Conservation (phyloP, 2,888 invertebrate genomes). For the Epinotia ramella region DNA sequence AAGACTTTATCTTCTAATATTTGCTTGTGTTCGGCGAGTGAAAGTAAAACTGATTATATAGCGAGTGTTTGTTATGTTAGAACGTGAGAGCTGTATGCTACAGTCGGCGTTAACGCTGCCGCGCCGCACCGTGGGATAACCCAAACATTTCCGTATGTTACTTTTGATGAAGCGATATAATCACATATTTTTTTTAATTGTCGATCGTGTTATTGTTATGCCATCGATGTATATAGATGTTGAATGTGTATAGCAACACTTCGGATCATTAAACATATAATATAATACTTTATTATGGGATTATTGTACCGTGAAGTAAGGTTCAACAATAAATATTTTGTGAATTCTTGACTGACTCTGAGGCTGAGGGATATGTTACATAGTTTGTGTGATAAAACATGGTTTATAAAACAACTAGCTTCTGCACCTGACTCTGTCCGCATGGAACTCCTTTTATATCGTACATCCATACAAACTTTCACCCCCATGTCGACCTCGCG, state of each 20-base stretch:
- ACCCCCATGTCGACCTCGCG: no score
- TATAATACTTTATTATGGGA: conserved; percentile 9
- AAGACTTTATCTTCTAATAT: no score
- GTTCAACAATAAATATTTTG: conserved; percentile 7
- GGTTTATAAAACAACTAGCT: no score
- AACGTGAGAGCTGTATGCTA: background rate
- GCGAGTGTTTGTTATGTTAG: background rate
- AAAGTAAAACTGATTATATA: background rate
- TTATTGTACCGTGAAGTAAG: background rate
- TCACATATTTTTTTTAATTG: background rate
- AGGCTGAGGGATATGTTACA: background rate
- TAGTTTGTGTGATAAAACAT: background rate
- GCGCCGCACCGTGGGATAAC: background rate
- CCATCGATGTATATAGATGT: background rate
- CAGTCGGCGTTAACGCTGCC: background rate
- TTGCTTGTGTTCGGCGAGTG: no score
- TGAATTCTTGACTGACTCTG: conserved; percentile 3
- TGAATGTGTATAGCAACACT: background rate
- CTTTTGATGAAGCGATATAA: background rate
- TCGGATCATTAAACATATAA: conserved; percentile 10
- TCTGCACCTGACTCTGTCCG: no score
- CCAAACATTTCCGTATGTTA: background rate
- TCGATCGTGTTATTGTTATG: background rate
- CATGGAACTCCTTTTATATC: no score
- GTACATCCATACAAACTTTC: no score